Evolutionary conservation across 2,797 vertebrate genomes (phyloP).

Genomic region (Danio kyathit): DNA sequence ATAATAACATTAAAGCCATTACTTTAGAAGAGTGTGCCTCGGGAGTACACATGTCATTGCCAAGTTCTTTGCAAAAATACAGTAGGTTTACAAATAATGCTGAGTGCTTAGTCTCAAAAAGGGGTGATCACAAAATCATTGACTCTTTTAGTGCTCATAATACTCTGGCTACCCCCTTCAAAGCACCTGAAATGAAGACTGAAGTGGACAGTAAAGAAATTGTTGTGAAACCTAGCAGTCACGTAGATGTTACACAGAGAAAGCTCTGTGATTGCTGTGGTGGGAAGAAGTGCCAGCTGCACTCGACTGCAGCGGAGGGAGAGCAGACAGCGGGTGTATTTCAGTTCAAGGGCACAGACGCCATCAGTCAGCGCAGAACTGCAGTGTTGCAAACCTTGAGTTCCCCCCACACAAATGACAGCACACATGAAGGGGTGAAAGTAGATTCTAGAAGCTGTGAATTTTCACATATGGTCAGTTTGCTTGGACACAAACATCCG

Average conservation of each 20-base stretch:
- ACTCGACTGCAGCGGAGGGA: conserved; percentile 26
- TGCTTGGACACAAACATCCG: conserved; percentile 19
- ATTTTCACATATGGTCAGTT: neutral
- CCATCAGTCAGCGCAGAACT: neutral
- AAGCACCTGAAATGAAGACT: conserved; percentile 8
- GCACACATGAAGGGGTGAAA: neutral
- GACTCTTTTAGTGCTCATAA: neutral
- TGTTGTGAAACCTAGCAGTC: neutral
- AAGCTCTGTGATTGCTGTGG: conserved; percentile 16
- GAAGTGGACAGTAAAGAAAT: neutral
- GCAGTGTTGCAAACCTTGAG: neutral
- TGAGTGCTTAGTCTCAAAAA: conserved; percentile 26
- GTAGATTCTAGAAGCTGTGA: conserved; percentile 32
- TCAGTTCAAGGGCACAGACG: conserved; percentile 33
- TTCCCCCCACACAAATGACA: conserved; percentile 9
- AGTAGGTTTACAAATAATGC: neutral
- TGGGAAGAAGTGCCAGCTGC: conserved; percentile 29
- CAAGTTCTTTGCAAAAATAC: conserved; percentile 22
- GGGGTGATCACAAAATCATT: neutral
- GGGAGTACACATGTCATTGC: conserved; percentile 17
- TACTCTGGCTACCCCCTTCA: neutral
- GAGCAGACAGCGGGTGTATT: conserved; percentile 20
- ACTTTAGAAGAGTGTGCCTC: conserved; percentile 22
- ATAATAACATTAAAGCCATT: conserved; percentile 59
- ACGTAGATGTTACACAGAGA: conserved; percentile 11